Base-by-base conservation (phyloP, 2,113 vertebrate species). In the Carassius gibelio region DNA sequence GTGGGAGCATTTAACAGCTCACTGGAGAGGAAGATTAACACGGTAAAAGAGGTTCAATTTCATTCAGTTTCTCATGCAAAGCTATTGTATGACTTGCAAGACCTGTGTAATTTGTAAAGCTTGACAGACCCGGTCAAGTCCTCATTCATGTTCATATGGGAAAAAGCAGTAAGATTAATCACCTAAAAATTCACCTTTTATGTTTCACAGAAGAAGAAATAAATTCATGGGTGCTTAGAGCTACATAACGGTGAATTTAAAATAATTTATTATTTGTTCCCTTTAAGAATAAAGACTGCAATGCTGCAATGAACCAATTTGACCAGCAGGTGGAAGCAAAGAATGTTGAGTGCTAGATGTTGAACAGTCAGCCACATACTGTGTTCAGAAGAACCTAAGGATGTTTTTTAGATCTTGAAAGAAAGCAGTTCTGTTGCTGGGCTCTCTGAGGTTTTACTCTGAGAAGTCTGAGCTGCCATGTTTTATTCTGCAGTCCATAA, bases 311-410 rank as follows among this genome's bases (percentile, higher is more conserved):
- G 13, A 3, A 55, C 14, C 8, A 13, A 3, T 55, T 50, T 30
- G 15, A 57, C 86, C 86, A 75, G 36, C 59, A 84, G 83, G 59
- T 79, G 78, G 83, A 48, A 81, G 83, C 30, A 87, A 80, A 80
- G 7, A 8, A 15, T 62, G 1, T 36, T 10, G 11, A 42, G 55
- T n/a, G 55, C 42, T 45, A 2, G 45, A 11, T 48, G 10, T 66
- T 30, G 11, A 66, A 23, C 34, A 38, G 66, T 9, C 17, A 36
- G 34, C 9, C 17, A 36, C 6, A 36, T n/a, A 21, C 4, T n/a
- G 8, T 19, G 23, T 59, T 59, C 21, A 19, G 9, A 74, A 45
- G 17, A 38, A 38, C 26, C 26, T 15, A 30, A 30, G n/a, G 21
- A n/a, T 36, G 14, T 10, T 48, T 19, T 19, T 30, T 68, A 36